phyloP scores from a whole-genome alignment of 2,797 vertebrate genomes.

The Gallinago nigripennis region DNA sequence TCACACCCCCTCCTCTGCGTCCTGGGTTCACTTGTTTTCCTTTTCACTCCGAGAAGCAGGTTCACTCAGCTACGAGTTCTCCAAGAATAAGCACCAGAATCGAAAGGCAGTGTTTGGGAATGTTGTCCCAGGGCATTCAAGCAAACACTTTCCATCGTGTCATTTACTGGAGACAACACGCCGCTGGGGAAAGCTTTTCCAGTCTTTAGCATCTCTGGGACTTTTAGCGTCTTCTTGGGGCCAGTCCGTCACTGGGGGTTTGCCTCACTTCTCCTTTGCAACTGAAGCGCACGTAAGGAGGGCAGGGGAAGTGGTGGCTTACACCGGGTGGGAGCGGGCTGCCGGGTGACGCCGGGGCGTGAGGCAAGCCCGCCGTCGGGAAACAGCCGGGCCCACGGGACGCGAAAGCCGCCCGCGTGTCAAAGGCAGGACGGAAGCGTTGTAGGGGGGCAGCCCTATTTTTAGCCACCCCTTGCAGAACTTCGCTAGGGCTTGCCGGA shows the following conservation, averaged over 20 bases:
- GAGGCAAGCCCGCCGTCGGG: not conserved
- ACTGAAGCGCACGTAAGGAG: not conserved
- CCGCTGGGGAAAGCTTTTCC: not conserved
- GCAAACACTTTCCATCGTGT: not conserved
- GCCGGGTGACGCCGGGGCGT: not conserved
- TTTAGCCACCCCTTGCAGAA: constrained; percentile 62
- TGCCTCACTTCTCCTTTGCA: constrained; percentile 15
- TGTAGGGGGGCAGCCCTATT: constrained; percentile 47
- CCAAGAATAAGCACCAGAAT: not conserved
- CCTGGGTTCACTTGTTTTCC: not conserved
- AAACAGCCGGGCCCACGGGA: not conserved
- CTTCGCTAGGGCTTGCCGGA: not conserved
- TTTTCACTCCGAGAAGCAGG: not conserved
- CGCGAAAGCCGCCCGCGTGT: constrained; percentile 19
- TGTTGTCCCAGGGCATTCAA: not conserved
- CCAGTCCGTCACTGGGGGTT: not conserved
- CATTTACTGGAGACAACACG: not conserved
- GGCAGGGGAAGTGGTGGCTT: not conserved
- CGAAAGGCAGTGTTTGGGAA: not conserved
- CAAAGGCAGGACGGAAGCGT: constrained; percentile 49
- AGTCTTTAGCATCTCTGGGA: not conserved
- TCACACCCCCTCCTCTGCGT: not conserved
- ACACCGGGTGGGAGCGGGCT: not conserved
- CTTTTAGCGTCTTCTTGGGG: not conserved
- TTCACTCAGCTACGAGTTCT: not conserved